A percentile compares a stretch with the other conserved stretches of the same genome.
Evolutionary conservation across 2,888 invertebrate genomes (phyloP).

Genomic region (Galeopsomyia nigrocyanea): DNA sequence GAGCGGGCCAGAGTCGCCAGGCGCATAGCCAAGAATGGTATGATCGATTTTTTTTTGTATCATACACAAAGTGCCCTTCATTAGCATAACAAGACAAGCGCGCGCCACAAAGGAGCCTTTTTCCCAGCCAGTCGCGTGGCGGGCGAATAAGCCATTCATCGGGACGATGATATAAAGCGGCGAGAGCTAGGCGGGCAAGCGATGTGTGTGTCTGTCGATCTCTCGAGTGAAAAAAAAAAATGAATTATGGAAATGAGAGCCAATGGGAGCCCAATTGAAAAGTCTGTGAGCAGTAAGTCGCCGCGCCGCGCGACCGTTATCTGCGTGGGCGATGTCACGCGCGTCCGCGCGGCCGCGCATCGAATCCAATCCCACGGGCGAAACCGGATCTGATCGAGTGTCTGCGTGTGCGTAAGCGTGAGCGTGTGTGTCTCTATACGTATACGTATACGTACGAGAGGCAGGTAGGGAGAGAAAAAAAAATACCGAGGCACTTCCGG

Average conservation of each 20-base stretch:
- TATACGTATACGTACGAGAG: background rate
- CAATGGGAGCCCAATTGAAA: conserved; percentile 22
- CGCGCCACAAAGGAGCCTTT: background rate
- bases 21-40: background rate
- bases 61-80: too few species aligned
- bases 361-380: conserved; percentile 30
- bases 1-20: conserved; percentile 59
- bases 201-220: background rate
- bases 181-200: background rate
- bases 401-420: background rate
- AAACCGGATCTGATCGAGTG: conserved; percentile 39
- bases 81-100: background rate
- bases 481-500: conserved; percentile 23
- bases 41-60: too few species aligned
- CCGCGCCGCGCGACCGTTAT: conserved; percentile 39
- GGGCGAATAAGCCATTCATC: background rate
- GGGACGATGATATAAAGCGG: too few species aligned
- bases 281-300: conserved; percentile 1
- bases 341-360: conserved; percentile 21
- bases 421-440: background rate
- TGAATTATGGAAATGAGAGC: conserved; percentile 7
- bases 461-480: background rate
- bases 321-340: conserved; percentile 34
- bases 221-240: background rate
- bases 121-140: too few species aligned